phyloP scores from a whole-genome alignment of 2,888 invertebrate genomes.

The Crepidodera aurea region DNA sequence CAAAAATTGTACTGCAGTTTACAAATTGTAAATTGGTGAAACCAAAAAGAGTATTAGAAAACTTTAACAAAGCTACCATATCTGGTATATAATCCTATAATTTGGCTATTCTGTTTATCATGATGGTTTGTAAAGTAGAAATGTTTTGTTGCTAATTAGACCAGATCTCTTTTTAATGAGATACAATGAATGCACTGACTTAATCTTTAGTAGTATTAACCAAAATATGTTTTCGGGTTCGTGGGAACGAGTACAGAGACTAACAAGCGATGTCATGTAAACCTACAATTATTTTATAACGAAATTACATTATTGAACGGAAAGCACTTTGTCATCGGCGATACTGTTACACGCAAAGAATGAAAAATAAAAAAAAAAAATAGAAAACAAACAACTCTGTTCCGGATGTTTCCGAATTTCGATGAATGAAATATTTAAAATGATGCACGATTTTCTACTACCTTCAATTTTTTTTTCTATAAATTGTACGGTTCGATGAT shows the following conservation, averaged over 20 bases:
- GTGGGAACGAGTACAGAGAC: background rate
- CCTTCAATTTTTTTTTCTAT: background rate
- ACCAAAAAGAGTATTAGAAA: too few relatives aligned
- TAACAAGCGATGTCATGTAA: slow-evolving; percentile 16
- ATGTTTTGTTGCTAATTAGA: too few relatives aligned
- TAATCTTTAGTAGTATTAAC: too few relatives aligned
- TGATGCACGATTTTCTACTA: background rate
- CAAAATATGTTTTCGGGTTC: background rate
- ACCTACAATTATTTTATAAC: slow-evolving; percentile 9
- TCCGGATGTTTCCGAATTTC: background rate
- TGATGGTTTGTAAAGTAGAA: too few relatives aligned
- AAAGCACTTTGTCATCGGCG: background rate
- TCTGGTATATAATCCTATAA: too few relatives aligned
- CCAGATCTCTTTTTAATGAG: too few relatives aligned
- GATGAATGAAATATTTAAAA: background rate
- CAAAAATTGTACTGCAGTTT: too few relatives aligned
- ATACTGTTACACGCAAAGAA: slow-evolving; percentile 5
- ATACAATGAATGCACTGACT: too few relatives aligned
- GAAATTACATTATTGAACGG: slow-evolving; percentile 14
- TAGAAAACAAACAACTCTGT: background rate
- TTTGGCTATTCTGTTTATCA: too few relatives aligned
- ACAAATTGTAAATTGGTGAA: too few relatives aligned
- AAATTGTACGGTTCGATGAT: too few relatives aligned
- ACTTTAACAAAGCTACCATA: too few relatives aligned
- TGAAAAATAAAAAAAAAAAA: background rate